These are phyloP conservation scores for Aphyosemion australe DNA, from an alignment of 2,113 vertebrate genomes.

Conservation along the genomic window DNA sequence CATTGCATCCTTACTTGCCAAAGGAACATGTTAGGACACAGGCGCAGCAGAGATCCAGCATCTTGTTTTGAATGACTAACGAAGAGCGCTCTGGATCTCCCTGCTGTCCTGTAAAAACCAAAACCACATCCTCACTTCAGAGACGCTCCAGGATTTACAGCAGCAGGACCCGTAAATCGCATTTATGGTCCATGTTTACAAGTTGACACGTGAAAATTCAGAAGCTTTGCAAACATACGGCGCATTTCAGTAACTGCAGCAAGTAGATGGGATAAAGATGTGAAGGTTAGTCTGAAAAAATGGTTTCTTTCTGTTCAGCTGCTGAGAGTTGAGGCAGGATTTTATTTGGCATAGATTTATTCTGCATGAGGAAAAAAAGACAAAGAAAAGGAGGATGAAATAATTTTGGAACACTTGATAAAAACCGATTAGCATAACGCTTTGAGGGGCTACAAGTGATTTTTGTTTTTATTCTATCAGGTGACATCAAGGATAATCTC, in stretches of 20 bases:
- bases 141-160: slow-evolving; percentile 1
- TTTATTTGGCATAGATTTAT: too few relatives aligned
- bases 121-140: slow-evolving; percentile 46
- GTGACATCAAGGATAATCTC: neutral
- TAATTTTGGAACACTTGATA: neutral
- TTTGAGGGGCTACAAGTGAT: too few relatives aligned
- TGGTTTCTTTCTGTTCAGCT: too few relatives aligned
- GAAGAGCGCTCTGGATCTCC: slow-evolving; percentile 29
- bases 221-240: neutral
- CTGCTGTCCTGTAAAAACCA: slow-evolving; percentile 33
- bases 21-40: slow-evolving; percentile 32
- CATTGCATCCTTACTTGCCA: slow-evolving; percentile 9
- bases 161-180: slow-evolving; percentile 16
- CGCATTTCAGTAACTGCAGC: neutral
- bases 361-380: neutral
- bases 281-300: slow-evolving; percentile 3
- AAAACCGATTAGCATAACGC: neutral
- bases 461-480: neutral
- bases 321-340: too few relatives aligned
- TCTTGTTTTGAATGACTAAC: slow-evolving; percentile 52
- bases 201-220: neutral
- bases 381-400: neutral
- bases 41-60: slow-evolving; percentile 44
- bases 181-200: slow-evolving; percentile 10
- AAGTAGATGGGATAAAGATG: slow-evolving; percentile 6